Conservation (phyloP, 2,113 vertebrate genomes). For the Turnix velox region DNA sequence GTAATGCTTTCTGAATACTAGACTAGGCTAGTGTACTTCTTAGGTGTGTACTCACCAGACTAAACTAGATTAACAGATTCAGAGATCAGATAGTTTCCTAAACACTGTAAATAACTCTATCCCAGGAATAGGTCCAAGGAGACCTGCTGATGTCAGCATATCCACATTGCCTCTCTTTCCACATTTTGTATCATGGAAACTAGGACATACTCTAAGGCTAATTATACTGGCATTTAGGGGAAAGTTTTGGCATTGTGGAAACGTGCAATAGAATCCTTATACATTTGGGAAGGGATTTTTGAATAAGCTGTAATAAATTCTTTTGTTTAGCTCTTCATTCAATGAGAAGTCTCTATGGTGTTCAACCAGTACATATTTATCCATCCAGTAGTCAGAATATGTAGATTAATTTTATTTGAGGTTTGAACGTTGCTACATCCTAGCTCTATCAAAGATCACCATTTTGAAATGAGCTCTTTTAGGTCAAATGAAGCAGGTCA, state of each 20-base stretch:
- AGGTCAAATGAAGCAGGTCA: neutral
- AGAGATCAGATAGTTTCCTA: constrained; percentile 41
- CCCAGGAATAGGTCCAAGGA: constrained; percentile 5
- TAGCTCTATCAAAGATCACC: neutral
- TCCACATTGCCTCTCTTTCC: neutral
- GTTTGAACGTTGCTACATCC: neutral
- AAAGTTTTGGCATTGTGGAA: neutral
- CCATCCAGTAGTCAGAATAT: neutral
- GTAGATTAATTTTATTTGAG: neutral
- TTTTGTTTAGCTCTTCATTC: neutral
- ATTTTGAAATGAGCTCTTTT: neutral
- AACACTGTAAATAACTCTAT: constrained; percentile 11
- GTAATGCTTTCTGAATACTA: constrained; percentile 2
- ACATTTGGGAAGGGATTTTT: neutral
- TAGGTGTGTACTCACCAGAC: constrained; percentile 39
- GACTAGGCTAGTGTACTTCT: neutral
- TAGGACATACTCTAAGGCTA: neutral
- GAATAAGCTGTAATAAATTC: neutral
- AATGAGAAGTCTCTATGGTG: neutral
- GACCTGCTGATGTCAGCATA: constrained; percentile 44
- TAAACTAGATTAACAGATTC: constrained; percentile 41
- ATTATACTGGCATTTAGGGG: neutral
- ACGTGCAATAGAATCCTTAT: neutral
- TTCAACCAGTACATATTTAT: neutral
- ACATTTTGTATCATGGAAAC: neutral